These are phyloP conservation scores for Sebastes schlegelii DNA, from an alignment of 2,113 vertebrate genomes.

Conservation along the genomic window DNA sequence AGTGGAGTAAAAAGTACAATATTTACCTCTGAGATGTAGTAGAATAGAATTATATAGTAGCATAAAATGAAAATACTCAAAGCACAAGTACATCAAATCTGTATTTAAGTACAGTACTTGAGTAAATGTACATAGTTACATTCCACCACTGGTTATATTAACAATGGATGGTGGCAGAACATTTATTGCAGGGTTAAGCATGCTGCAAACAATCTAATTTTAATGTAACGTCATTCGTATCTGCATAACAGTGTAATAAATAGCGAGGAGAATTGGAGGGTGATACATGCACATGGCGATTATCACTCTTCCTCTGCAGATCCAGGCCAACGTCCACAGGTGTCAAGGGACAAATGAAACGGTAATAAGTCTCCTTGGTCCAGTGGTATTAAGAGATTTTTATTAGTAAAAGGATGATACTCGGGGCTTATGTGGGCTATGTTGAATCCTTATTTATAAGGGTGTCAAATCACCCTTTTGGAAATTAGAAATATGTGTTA, in stretches of 20 bases:
- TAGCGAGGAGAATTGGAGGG: background rate
- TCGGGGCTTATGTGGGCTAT: background rate
- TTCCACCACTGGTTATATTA: too few relatives aligned
- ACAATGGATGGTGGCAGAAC: background rate
- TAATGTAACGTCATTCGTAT: background rate
- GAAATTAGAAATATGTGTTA: background rate
- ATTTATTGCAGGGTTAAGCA: background rate
- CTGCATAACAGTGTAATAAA: background rate
- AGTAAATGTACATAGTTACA: too few relatives aligned
- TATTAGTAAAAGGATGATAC: slow-evolving; percentile 4
- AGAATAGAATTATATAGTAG: too few relatives aligned
- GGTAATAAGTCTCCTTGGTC: slow-evolving; percentile 25
- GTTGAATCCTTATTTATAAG: background rate
- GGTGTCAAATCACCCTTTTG: background rate
- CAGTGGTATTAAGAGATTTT: slow-evolving; percentile 7
- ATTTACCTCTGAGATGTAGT: too few relatives aligned
- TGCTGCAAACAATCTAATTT: background rate
- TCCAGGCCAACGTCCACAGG: background rate
- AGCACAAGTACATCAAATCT: too few relatives aligned
- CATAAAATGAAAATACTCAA: too few relatives aligned
- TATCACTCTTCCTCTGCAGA: slow-evolving; percentile 20
- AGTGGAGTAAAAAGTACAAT: too few relatives aligned
- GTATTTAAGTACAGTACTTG: too few relatives aligned
- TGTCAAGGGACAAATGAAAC: slow-evolving; percentile 8
- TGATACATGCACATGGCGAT: background rate